Evolutionary conservation across 1,140 invertebrate species (phyloP).

Genomic region (Calephelis virginiensis): DNA sequence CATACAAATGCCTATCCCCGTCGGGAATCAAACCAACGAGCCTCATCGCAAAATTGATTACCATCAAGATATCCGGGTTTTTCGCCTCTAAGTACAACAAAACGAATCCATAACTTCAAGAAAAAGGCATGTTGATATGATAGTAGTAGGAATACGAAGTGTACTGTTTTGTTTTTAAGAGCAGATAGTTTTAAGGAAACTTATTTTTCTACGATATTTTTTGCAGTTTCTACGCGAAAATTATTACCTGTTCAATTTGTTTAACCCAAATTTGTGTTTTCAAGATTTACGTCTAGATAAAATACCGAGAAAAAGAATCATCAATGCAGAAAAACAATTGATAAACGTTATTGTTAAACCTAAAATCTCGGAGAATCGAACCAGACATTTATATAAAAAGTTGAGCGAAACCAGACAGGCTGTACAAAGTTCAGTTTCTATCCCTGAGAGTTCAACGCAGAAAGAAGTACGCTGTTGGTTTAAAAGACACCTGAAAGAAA

Average conservation of each 20-base stretch:
- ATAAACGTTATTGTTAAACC: constrained; percentile 56
- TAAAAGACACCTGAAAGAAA: constrained; percentile 30
- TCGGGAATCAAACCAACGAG: too few relatives aligned
- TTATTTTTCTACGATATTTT: not conserved
- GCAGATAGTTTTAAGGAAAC: too few relatives aligned
- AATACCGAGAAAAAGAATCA: constrained; percentile 6
- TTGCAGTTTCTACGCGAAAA: constrained; percentile 24
- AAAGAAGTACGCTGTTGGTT: not conserved
- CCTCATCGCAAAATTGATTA: too few relatives aligned
- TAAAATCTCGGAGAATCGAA: constrained; percentile 36
- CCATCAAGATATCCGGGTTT: too few relatives aligned
- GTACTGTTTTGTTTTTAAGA: too few relatives aligned
- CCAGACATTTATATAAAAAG: constrained; percentile 31
- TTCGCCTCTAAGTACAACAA: too few relatives aligned
- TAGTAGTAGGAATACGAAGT: too few relatives aligned
- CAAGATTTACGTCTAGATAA: constrained; percentile 10
- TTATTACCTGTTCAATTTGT: constrained; percentile 16
- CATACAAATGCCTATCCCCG: too few relatives aligned
- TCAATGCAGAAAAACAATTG: constrained; percentile 35
- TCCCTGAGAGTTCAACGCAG: not conserved
- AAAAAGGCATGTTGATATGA: too few relatives aligned
- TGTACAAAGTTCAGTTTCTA: not conserved
- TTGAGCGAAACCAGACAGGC: not conserved
- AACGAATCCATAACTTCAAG: too few relatives aligned
- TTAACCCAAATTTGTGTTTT: constrained; percentile 15